Base-by-base conservation (phyloP, 1,140 invertebrate genomes). In the Atta cephalotes region DNA sequence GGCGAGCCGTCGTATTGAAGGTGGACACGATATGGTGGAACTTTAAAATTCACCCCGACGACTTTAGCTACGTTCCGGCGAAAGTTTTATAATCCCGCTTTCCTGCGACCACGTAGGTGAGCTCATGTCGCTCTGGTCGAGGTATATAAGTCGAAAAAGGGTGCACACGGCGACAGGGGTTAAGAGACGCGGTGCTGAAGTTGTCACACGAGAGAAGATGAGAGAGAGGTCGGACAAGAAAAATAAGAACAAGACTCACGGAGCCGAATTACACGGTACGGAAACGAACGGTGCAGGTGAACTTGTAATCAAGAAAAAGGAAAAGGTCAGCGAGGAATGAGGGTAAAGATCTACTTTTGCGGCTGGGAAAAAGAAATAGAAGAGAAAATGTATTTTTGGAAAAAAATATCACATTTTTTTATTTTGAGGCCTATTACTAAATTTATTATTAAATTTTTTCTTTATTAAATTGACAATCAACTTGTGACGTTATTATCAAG, bases 81-180 rank as follows among this genome's bases (percentile, higher is more conserved):
- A 89, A 91, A 91, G 87, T 91, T 91, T 86, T 90, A 89, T 91
- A 91, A 91, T 91, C 89, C 89, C 72, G 81, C 89, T 91, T 80
- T 86, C 71, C 88, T 72, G 84, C 88, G 80, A 88, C 85, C 78
- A 84, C 74, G 86, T 88, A 88, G 81, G 60, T 80, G 58, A 84
- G 71, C 80, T 84, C 80, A 76, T 84, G 80, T 74, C 70, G 70
- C 31, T 81, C n/a, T 56, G 70, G 53, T 84, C 80, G 56, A 62
- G 70, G 70, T 76, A 86, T 85, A 78, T 45, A 70, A 71, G 35
- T 56, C 74, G 79, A 53, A 60, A 78, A 72, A 65, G 79, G 35
- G 77, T 45, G 68, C 74, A 18, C 77, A 21, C 25, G 39, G 62
- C 51, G 45, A 85, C 68, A 49, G 18, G 65, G 77, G 63, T 68